These are phyloP conservation scores for Coranthus polyacanthus DNA, from an alignment of 2,797 vertebrate species.

Conservation along the genomic window DNA sequence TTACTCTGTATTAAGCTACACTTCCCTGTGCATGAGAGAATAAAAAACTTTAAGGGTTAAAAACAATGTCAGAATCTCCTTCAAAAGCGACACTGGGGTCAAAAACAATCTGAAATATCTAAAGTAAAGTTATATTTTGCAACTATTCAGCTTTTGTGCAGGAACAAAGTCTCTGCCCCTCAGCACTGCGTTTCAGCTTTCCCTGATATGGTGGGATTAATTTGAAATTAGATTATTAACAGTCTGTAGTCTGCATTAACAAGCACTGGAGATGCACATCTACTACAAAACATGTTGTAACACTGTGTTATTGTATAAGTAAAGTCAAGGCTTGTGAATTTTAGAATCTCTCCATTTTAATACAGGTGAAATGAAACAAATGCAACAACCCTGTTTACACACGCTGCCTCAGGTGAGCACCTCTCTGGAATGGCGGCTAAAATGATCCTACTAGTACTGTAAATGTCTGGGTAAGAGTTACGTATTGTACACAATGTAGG, in stretches of 20 bases:
- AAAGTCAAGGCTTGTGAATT: conserved; percentile 79
- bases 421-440: conserved; percentile 78
- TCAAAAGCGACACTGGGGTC: conserved; percentile 11
- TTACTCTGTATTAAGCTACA: conserved; percentile 69
- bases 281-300: conserved; percentile 5
- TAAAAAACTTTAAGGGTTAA: conserved; percentile 42
- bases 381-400: conserved; percentile 88
- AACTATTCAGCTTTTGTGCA: background rate
- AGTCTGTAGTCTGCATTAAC: conserved; percentile 1
- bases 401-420: conserved; percentile 79
- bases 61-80: conserved; percentile 49
- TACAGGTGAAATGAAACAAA: conserved; percentile 89
- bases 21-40: conserved; percentile 21
- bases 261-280: background rate
- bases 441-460: conserved; percentile 81
- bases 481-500: conserved; percentile 85
- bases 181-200: conserved; percentile 9
- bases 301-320: conserved; percentile 54
- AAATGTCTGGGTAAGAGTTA: conserved; percentile 84
- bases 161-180: background rate
- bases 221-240: conserved; percentile 23
- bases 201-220: conserved; percentile 1
- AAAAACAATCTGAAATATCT: conserved; percentile 27
- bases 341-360: conserved; percentile 87
- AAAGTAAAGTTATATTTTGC: conserved; percentile 16